phyloP scores from a whole-genome alignment of 2,888 invertebrate species.

The Limnephilus lunatus region DNA sequence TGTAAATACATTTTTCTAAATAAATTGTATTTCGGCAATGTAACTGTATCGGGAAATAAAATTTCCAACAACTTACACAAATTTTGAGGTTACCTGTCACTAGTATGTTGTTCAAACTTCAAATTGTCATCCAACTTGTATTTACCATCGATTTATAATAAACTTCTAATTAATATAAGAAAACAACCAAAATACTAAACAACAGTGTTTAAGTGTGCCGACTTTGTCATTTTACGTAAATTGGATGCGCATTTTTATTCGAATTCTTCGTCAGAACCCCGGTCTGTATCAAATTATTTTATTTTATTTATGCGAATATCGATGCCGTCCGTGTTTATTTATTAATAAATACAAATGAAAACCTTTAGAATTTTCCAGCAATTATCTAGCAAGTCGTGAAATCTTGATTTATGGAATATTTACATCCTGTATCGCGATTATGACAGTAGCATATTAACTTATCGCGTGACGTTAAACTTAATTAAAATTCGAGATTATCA shows the following conservation, averaged over 20 bases:
- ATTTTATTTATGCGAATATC: neutral
- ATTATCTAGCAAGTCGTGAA: neutral
- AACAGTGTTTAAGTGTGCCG: neutral
- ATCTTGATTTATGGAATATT: neutral
- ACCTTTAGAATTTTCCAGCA: neutral
- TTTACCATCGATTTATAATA: neutral
- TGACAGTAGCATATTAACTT: too few species aligned
- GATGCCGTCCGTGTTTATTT: neutral
- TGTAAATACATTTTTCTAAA: slow-evolving; percentile 12
- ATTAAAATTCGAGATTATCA: neutral
- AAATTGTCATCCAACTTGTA: neutral
- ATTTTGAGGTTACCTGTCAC: slow-evolving; percentile 52
- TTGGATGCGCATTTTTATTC: neutral
- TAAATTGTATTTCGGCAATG: neutral
- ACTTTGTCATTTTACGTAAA: neutral
- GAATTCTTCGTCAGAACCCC: neutral
- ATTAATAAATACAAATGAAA: neutral
- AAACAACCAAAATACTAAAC: neutral
- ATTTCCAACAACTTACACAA: slow-evolving; percentile 2
- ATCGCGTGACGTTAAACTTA: neutral
- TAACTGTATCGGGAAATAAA: neutral
- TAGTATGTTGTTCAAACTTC: neutral
- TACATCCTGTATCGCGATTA: neutral
- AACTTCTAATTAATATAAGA: neutral
- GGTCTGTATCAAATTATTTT: neutral